These are phyloP conservation scores for Petromus typicus DNA, from an alignment of 2,113 vertebrate species.

Conservation along the genomic window DNA sequence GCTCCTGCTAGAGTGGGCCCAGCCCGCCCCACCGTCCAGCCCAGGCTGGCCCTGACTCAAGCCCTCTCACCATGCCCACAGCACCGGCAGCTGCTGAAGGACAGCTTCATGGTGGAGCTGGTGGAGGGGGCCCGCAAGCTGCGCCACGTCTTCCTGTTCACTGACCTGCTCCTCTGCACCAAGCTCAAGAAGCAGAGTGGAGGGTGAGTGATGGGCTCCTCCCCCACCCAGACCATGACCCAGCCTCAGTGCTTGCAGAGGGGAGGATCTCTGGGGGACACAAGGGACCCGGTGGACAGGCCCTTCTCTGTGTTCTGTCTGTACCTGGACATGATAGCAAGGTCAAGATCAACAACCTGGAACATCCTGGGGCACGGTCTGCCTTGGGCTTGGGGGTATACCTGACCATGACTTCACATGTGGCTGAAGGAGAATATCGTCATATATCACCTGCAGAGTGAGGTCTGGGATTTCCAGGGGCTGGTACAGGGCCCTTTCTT, in stretches of 20 bases:
- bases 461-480: neutral
- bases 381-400: neutral
- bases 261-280: neutral
- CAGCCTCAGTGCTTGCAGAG: accelerated
- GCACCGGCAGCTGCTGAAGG: conserved; percentile 96
- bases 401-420: neutral
- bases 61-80: conserved; percentile 72
- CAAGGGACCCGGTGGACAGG: neutral
- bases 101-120: conserved; percentile 98
- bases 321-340: neutral
- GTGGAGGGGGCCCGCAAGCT: conserved; percentile 96
- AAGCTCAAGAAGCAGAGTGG: conserved; percentile 97
- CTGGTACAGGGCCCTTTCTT: neutral
- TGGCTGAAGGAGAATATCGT: neutral
- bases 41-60: neutral
- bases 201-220: conserved; percentile 88
- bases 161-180: conserved; percentile 95
- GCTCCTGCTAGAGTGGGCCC: neutral
- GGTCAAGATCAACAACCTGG: neutral
- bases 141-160: conserved; percentile 97
- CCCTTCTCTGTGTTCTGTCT: neutral
- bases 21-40: neutral
- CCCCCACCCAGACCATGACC: accelerated
- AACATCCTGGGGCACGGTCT: neutral
- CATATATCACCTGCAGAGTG: neutral